Evolutionary conservation across 2,797 vertebrate species (phyloP), one percentile per base, ranked within the genome.

Genomic region (Platalea minor): DNA sequence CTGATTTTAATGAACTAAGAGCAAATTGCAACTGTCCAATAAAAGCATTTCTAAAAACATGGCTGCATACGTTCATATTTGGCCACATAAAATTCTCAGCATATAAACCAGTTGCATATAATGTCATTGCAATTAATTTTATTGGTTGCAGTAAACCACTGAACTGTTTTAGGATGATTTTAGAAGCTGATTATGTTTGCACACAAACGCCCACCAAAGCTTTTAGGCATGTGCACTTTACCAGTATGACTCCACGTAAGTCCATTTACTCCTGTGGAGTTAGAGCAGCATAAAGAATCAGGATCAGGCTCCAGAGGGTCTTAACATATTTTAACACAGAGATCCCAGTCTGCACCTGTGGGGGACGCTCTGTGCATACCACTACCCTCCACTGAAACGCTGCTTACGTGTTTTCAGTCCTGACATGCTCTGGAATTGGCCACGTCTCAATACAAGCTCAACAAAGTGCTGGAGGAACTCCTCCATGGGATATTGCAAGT

Each of bases 51-150:
- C 31, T 39, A 24, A 51, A 54, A 39, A 17, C 67, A 37, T 2
- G 4, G 72, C 48, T 18, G 18, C 11, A 11, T 4, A 9, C 0
- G 0, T 33, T 54, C 17, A 0, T 0, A 24, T 54, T 59, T n/a
- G 46, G 7, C 46, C 72, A 43, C 59, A 50, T 87, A 33, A 60
- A 79, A n/a, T 7, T 46, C 74, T 43, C 17, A 3, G 63, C 35
- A 2, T 6, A 5, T 1, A 35, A 50, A 48, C 21, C 15, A 14
- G 25, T 1, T 39, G 48, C n/a, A 16, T 24, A 11, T 17, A 80
- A 50, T 2, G 2, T 4, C 87, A 21, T 2, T 57, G 54, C 74
- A 73, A 53, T 93, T 72, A 1, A 15, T 5, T 63, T 67, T 31
- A 26, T 0, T 2, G 20, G 74, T 7, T 48, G 67, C 72, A 46